Base-by-base conservation (phyloP, 2,113 vertebrate species). In the Hippocampus zosterae region DNA sequence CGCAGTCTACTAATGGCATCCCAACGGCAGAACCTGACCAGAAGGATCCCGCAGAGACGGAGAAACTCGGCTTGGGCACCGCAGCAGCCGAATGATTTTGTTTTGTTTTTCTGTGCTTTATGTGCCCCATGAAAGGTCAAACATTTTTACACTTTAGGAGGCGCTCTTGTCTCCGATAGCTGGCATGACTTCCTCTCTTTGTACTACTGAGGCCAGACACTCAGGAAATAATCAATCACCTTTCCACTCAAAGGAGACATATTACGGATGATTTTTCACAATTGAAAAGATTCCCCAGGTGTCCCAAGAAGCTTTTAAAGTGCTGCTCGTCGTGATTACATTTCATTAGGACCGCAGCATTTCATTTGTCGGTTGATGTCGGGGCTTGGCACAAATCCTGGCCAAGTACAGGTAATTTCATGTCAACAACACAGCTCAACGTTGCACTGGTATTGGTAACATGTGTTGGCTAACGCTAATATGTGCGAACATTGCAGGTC, bases 31-130 rank as follows among this genome's bases (percentile, higher is more conserved):
- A 59, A 0, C 2, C 15, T 9, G 13, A 60, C 57, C 27, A 3
- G 18, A 18, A 18, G 1, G 0, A 29, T 18, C 15, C 1, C 0
- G 0, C 72, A 1, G 95, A 94, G 82, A n/a, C 1, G 0, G 85
- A 91, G 40, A 94, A 90, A 9, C 78, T 98, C 44, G 95, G 91
- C 37, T 21, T 27, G 0, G 1, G 1, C 0, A 0, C 3, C 7
- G 48, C 3, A 53, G 55, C 8, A 0, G 2, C 61, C 5, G 37
- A 61, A 10, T 81, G 67, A 73, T 5, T 18, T 8, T 7, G 33
- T 4, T 57, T 57, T 25, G 16, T 9, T 33, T 42, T 27, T 27
- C 12, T 15, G n/a, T 16, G 12, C 8, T 21, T 25, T 7, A 13
- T 25, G 63, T 23, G 42, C 42, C 13, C 13, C 13, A 8, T 25